Evolutionary conservation across 2,113 vertebrate genomes (phyloP), one percentile per base, ranked within the genome.

Genomic region (Bujurquina vittata): DNA sequence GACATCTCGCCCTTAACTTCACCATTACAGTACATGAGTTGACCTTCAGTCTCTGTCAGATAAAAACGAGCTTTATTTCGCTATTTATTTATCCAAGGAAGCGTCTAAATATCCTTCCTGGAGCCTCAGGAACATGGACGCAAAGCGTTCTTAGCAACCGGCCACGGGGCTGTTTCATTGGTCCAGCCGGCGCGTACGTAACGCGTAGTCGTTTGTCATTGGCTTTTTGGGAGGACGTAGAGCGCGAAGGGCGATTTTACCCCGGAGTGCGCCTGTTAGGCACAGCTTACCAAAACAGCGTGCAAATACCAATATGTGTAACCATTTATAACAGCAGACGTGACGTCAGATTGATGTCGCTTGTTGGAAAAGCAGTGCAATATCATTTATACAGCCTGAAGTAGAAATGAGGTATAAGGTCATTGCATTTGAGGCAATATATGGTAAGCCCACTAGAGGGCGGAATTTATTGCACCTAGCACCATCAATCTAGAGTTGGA

Each of bases 1-100:
- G 84, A 85, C 95, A 96, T 26, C 89, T 90, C 12, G 95, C 94
- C 77, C 96, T 93, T 69, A 96, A 63, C 46, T 95, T 96, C 88
- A 95, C 95, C 95, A 96, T 96, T 1, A 15, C 95, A 96, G 96
- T 1, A 15, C 4, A 10, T 7, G 1, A 12, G 23, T 57, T 2
- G 26, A 8, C 26, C 31, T 62, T 6, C 11, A 3, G 11, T 29
- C 35, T 2, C 35, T 7, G 1, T 3, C 4, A 3, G 1, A 4
- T 7, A 86, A 60, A 59, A 77, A 40, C 2, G 5, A n/a, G 1
- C 15, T 58, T 7, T 43, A 20, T 12, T 56, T 49, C 1, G 4
- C 23, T n/a, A 26, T 60, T 65, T 15, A 63, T 49, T 3, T 20
- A 1, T 29, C 7, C 22, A 23, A 54, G 7, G 20, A 54, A 12